A percentile compares a stretch with the other conserved stretches of the same genome.
These are phyloP conservation scores for Triplophysa bombifrons DNA, from an alignment of 2,797 vertebrate genomes.

Conservation along the genomic window DNA sequence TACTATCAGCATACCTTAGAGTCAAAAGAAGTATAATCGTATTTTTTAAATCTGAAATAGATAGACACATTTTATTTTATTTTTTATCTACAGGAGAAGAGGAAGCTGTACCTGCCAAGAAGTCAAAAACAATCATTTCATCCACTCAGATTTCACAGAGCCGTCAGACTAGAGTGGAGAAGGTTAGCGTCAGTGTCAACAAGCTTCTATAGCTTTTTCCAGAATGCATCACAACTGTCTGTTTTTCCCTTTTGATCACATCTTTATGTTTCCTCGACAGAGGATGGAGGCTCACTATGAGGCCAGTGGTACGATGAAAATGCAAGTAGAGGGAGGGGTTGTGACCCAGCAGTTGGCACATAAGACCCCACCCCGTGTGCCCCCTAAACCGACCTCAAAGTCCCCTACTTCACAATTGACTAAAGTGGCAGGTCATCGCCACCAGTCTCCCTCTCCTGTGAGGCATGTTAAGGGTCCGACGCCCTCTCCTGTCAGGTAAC, in stretches of 20 bases:
- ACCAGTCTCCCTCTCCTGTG: conserved; percentile 95
- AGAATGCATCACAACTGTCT: not conserved
- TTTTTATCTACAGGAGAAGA: conserved; percentile 74
- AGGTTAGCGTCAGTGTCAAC: conserved; percentile 71
- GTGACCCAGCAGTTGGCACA: conserved; percentile 86
- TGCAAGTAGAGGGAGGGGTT: conserved; percentile 81
- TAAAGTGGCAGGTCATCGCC: conserved; percentile 84
- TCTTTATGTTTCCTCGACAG: conserved; percentile 64
- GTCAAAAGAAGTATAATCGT: too few species aligned
- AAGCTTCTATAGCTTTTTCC: not conserved
- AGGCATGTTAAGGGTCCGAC: conserved; percentile 91
- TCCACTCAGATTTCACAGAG: conserved; percentile 90
- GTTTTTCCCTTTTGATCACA: not conserved
- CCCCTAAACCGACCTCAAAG: conserved; percentile 89
- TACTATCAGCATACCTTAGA: too few species aligned
- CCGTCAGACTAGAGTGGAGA: conserved; percentile 87
- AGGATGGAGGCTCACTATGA: conserved; percentile 87
- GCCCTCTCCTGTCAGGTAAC: conserved; percentile 84
- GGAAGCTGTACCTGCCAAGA: conserved; percentile 93
- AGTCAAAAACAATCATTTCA: conserved; percentile 91
- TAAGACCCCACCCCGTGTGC: conserved; percentile 93
- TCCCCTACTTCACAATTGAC: conserved; percentile 84
- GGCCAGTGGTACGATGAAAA: conserved; percentile 85
- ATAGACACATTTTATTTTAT: not conserved
- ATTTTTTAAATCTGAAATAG: not conserved